Base-by-base conservation (phyloP, 2,888 invertebrate genomes). In the Heliconius ethilla region DNA sequence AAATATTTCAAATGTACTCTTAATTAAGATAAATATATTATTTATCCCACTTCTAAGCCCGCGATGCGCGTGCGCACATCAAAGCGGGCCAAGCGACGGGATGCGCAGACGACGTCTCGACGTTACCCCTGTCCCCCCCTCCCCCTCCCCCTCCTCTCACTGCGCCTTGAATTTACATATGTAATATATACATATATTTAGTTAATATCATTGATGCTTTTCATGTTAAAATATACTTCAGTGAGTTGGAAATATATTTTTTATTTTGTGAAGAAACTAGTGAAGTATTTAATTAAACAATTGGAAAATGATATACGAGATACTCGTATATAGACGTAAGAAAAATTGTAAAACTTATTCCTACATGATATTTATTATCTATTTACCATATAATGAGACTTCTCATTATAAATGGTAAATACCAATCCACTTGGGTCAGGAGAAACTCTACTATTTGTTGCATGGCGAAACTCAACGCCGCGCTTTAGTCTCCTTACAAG, bases 101-200 rank as follows among this genome's bases (percentile, higher is more conserved):
- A 92, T 93, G 91, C 92, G 92, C 93, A 92, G 93, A 93, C 93
- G 91, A 90, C 91, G 91, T 90, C 90, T 89, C 89, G 89, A 86
- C 89, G 87, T 84, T 78, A 77, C 79, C 82, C 80, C 82, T 81
- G 33, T 25, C 79, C 65, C 79, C 75, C 75, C 27, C 1, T 27
- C 27, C 2, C 27, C n/a, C 55, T 77, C 75, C 25, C 79, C 69
- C 75, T 76, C 74, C 77, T 74, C 33, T 15, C 79, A 81, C 83
- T 74, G 79, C 79, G 78, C 80, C 75, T 78, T 73, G 37, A 40
- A 78, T 69, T 75, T 75, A 73, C 75, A 80, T 76, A 76, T 27
- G 67, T 78, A 51, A 63, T 70, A 75, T 79, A 25, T 40, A 25
- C 74, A 73, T 79, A 80, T 80, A 78, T 70, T 73, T 73, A 51